A percentile compares a stretch with the other conserved stretches of the same genome.
Evolutionary conservation across 2,888 invertebrate species (phyloP).

Genomic region (Ennomos fuscantarius): DNA sequence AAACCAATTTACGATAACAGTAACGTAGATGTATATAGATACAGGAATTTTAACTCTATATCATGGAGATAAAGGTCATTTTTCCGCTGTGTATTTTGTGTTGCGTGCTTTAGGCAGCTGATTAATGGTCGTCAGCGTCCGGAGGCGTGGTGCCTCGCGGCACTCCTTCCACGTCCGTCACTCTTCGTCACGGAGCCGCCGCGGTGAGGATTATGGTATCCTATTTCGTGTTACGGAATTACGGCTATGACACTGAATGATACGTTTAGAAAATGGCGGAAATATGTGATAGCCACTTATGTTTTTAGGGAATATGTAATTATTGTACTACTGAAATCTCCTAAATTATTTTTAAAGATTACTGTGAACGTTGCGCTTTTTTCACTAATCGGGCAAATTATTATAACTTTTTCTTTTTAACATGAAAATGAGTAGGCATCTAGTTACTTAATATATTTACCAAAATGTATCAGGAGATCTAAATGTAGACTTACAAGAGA

Average conservation of each 20-base stretch:
- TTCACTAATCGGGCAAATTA: too few relatives aligned
- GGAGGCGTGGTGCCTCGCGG: slow-evolving; percentile 29
- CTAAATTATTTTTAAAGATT: too few relatives aligned
- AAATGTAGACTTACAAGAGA: too few relatives aligned
- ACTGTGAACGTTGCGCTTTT: too few relatives aligned
- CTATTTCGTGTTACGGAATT: slow-evolving; percentile 16
- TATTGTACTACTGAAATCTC: too few relatives aligned
- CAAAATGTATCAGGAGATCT: too few relatives aligned
- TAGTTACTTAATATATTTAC: too few relatives aligned
- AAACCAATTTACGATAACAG: neutral
- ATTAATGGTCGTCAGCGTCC: slow-evolving; percentile 48
- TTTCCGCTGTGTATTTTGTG: slow-evolving; percentile 5
- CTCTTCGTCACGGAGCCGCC: slow-evolving; percentile 5
- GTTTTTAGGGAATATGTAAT: too few relatives aligned
- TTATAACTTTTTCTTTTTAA: too few relatives aligned
- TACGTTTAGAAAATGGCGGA: slow-evolving; percentile 1
- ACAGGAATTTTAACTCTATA: slow-evolving; percentile 2
- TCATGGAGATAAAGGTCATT: neutral
- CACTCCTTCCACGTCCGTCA: slow-evolving; percentile 14
- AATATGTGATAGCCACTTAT: too few relatives aligned
- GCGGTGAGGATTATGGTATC: slow-evolving; percentile 30
- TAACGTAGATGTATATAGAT: neutral
- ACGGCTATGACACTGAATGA: slow-evolving; percentile 11
- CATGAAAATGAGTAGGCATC: too few relatives aligned
- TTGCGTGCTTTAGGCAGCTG: slow-evolving; percentile 47